These are phyloP conservation scores for Sinocyclocheilus anshuiensis DNA, from an alignment of 2,113 vertebrate genomes.

Conservation along the genomic window DNA sequence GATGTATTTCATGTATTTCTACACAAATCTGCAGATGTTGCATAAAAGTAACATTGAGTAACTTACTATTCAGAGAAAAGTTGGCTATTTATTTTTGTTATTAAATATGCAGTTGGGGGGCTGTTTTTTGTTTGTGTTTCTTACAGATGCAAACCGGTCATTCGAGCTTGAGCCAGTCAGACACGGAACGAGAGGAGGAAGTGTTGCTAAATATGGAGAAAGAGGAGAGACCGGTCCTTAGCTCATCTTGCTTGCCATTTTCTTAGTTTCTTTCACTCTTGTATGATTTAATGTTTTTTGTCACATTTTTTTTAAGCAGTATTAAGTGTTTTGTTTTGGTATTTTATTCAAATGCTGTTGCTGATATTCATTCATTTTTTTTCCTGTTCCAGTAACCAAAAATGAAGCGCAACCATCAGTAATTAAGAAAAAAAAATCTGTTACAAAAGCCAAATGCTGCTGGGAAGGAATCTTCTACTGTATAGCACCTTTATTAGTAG, in stretches of 20 bases:
- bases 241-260: conserved; percentile 64
- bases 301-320: conserved; percentile 57
- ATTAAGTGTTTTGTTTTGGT: conserved; percentile 61
- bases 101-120: background rate
- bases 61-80: too few relatives aligned
- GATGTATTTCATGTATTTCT: too few relatives aligned
- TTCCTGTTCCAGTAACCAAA: conserved; percentile 58
- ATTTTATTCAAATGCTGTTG: conserved; percentile 59
- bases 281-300: conserved; percentile 52
- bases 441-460: conserved; percentile 46
- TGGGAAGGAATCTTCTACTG: background rate
- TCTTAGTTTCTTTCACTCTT: conserved; percentile 63
- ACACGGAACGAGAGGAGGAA: conserved; percentile 12
- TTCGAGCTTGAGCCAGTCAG: conserved; percentile 51
- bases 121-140: background rate
- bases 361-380: conserved; percentile 38
- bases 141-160: conserved; percentile 60
- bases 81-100: too few relatives aligned
- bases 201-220: conserved; percentile 14
- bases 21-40: too few relatives aligned
- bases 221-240: conserved; percentile 50
- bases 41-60: too few relatives aligned
- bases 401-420: conserved; percentile 60
- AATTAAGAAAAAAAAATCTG: conserved; percentile 27
- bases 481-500: background rate